Evolutionary conservation across 1,140 invertebrate genomes (phyloP).

Genomic region (Drosophila rhopaloa): DNA sequence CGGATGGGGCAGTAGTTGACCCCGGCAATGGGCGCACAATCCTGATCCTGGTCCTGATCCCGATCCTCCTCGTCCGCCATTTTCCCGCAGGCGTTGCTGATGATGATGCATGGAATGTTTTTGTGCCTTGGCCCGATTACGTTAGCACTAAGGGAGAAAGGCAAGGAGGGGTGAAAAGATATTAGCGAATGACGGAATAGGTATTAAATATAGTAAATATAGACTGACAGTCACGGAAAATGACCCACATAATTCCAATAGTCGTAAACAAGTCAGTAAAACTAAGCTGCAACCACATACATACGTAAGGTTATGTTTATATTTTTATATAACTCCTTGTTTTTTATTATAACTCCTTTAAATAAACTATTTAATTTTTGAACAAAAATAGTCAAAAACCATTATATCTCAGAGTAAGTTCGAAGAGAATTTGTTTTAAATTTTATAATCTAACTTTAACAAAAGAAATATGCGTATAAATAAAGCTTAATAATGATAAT

Average conservation of each 20-base stretch:
- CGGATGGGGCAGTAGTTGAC: conserved; percentile 53
- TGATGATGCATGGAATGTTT: conserved; percentile 53
- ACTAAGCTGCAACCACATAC: background rate
- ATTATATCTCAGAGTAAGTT: too few relatives aligned
- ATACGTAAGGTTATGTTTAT: background rate
- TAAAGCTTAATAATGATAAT: too few relatives aligned
- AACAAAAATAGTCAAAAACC: too few relatives aligned
- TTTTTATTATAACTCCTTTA: too few relatives aligned
- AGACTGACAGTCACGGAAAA: background rate
- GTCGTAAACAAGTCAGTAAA: background rate
- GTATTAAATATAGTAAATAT: conserved; percentile 27
- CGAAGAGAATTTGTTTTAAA: too few relatives aligned
- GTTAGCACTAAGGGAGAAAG: conserved; percentile 18
- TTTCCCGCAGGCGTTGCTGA: conserved; percentile 40
- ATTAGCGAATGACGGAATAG: conserved; percentile 25
- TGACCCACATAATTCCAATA: background rate
- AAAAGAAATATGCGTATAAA: too few relatives aligned
- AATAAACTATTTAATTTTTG: too few relatives aligned
- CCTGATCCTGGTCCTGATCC: conserved; percentile 10
- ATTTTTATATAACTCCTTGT: background rate
- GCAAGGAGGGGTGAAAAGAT: background rate
- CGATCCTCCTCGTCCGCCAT: conserved; percentile 17
- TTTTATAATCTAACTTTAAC: too few relatives aligned
- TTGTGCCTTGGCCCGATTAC: conserved; percentile 20
- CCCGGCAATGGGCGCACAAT: conserved; percentile 66